Evolutionary conservation across 2,797 vertebrate species (phyloP).

Genomic region (Danio tinwini): DNA sequence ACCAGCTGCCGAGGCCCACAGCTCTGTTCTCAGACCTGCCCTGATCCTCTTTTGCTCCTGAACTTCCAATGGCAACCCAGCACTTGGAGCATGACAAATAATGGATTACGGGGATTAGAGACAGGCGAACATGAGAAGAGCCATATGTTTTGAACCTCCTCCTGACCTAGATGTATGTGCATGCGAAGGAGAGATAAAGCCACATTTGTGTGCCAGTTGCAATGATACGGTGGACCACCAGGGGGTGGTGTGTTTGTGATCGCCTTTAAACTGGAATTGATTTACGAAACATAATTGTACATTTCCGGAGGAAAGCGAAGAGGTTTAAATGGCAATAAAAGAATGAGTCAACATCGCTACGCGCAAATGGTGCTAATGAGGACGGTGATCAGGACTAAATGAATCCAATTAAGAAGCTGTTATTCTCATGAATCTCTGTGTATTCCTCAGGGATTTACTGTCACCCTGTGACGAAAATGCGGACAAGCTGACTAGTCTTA

Average conservation of each 20-base stretch:
- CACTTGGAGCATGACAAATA: constrained; percentile 68
- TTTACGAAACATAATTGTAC: constrained; percentile 75
- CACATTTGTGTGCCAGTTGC: background rate
- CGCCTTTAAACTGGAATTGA: constrained; percentile 69
- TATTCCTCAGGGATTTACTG: constrained; percentile 60
- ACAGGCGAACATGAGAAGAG: constrained; percentile 68
- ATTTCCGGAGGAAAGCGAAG: constrained; percentile 69
- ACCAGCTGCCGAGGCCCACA: constrained; percentile 53
- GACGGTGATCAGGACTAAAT: constrained; percentile 75
- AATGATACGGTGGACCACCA: background rate
- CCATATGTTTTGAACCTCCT: constrained; percentile 69
- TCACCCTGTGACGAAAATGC: constrained; percentile 50
- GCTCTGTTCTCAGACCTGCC: constrained; percentile 59
- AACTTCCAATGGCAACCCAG: constrained; percentile 64
- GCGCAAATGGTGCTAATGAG: constrained; percentile 77
- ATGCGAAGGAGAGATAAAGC: constrained; percentile 63
- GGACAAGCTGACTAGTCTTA: constrained; percentile 61
- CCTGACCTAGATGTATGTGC: constrained; percentile 66
- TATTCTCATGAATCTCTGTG: constrained; percentile 65
- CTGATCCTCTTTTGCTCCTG: constrained; percentile 63
- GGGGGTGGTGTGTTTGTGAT: background rate
- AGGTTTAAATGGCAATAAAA: constrained; percentile 70
- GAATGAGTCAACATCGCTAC: constrained; percentile 69
- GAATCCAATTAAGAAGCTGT: constrained; percentile 75
- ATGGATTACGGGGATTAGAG: constrained; percentile 74